Evolutionary conservation across 1,140 invertebrate genomes (phyloP).

Genomic region (Heliconius himera): DNA sequence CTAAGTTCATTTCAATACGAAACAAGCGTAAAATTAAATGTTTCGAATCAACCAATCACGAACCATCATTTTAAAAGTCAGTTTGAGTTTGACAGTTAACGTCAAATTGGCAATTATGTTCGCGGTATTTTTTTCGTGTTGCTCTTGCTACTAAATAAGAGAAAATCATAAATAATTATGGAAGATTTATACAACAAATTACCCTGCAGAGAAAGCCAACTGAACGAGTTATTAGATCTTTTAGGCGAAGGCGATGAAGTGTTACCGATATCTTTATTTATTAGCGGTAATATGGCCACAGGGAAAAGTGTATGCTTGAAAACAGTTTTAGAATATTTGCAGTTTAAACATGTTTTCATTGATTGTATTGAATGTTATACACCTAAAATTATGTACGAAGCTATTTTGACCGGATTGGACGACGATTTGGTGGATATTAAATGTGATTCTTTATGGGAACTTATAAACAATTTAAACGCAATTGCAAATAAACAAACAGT

Average conservation of each 20-base stretch:
- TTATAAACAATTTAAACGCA: slow-evolving; percentile 83
- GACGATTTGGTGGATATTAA: slow-evolving; percentile 69
- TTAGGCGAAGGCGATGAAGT: slow-evolving; percentile 83
- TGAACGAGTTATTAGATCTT: slow-evolving; percentile 83
- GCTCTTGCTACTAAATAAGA: slow-evolving; percentile 31
- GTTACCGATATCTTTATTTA: slow-evolving; percentile 85
- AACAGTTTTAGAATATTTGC: slow-evolving; percentile 82
- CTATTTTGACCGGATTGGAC: slow-evolving; percentile 85
- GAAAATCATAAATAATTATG: slow-evolving; percentile 63
- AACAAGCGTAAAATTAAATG: slow-evolving; percentile 34
- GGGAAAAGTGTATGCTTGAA: slow-evolving; percentile 89
- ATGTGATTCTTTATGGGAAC: slow-evolving; percentile 90
- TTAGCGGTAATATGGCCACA: slow-evolving; percentile 90
- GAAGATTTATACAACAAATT: slow-evolving; percentile 77
- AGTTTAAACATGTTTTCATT: slow-evolving; percentile 85
- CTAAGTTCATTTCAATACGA: background rate
- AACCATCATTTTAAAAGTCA: background rate
- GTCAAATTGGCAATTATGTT: background rate
- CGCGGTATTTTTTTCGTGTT: slow-evolving; percentile 17
- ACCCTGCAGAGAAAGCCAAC: slow-evolving; percentile 83
- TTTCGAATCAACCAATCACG: background rate
- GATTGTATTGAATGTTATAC: slow-evolving; percentile 92
- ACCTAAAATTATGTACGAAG: slow-evolving; percentile 89
- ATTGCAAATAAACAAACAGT: slow-evolving; percentile 52
- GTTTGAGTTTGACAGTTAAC: slow-evolving; percentile 2